A percentile compares a stretch with the other conserved stretches of the same genome.
Evolutionary conservation across 1,140 invertebrate species (phyloP).

Genomic region (Heliconius nattereri): DNA sequence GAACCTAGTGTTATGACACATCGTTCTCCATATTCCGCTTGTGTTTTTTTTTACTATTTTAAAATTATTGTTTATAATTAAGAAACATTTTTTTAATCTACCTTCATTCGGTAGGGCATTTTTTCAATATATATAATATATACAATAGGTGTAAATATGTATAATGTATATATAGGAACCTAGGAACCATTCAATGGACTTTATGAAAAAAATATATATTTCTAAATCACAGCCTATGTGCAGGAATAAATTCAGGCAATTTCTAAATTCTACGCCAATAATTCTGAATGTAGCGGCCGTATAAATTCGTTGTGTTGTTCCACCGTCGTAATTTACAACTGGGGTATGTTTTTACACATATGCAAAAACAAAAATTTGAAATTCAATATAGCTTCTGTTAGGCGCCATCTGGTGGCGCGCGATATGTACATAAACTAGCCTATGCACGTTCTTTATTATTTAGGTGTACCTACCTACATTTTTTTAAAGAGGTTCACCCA

Average conservation of each 20-base stretch:
- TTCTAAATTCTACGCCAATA: slow-evolving; percentile 13
- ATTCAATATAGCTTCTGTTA: slow-evolving; percentile 35
- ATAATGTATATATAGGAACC: too few species aligned
- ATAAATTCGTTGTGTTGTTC: slow-evolving; percentile 22
- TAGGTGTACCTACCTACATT: neutral
- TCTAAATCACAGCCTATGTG: neutral
- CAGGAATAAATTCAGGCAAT: neutral
- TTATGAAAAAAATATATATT: neutral
- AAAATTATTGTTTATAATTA: too few species aligned
- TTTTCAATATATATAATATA: too few species aligned
- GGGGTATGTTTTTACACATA: slow-evolving; percentile 29
- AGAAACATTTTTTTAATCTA: too few species aligned
- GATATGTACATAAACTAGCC: slow-evolving; percentile 14
- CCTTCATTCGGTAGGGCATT: too few species aligned
- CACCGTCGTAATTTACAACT: slow-evolving; percentile 23
- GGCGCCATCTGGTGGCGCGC: slow-evolving; percentile 34
- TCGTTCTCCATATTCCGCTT: too few species aligned
- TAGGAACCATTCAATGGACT: neutral
- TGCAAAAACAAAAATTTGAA: slow-evolving; percentile 43
- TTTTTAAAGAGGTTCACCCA: neutral
- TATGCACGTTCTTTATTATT: slow-evolving; percentile 8
- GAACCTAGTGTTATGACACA: too few species aligned
- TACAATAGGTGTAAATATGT: too few species aligned
- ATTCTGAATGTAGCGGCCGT: slow-evolving; percentile 19
- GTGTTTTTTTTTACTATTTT: too few species aligned